Evolutionary conservation across 2,797 vertebrate species (phyloP).

Genomic region (Sphenodon punctatus): DNA sequence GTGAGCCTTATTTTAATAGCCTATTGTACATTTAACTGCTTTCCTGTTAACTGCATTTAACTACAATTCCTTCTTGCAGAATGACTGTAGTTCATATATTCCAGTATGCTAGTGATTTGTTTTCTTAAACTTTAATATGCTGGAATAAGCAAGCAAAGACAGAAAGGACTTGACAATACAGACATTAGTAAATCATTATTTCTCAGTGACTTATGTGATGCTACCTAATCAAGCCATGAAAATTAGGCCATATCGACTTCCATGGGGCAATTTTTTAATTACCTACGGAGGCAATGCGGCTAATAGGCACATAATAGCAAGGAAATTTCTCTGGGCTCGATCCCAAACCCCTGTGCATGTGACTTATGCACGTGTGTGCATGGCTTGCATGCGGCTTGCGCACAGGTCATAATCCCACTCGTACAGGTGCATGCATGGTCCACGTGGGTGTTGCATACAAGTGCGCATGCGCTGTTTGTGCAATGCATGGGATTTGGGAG

Average conservation of each 20-base stretch:
- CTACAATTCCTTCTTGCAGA: not conserved
- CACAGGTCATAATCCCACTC: too few species aligned
- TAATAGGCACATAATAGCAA: not conserved
- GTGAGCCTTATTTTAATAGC: not conserved
- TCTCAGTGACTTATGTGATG: not conserved
- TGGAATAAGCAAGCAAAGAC: not conserved
- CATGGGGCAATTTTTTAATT: not conserved
- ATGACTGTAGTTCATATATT: not conserved
- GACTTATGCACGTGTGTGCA: too few species aligned
- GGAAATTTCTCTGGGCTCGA: too few species aligned
- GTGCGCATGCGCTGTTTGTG: too few species aligned
- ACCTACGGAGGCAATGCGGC: not conserved
- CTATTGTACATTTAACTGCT: not conserved
- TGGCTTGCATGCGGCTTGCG: too few species aligned
- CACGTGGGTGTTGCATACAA: too few species aligned
- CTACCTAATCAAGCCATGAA: not conserved
- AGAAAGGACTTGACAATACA: constrained; percentile 1
- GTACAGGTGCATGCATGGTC: too few species aligned
- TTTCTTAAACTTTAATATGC: constrained; percentile 5
- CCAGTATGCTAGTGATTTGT: constrained; percentile 2
- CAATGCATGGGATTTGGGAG: too few species aligned
- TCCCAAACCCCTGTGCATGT: too few species aligned
- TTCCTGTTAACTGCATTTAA: too few species aligned
- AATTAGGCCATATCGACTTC: not conserved
- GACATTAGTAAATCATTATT: not conserved